phyloP scores from a whole-genome alignment of 2,113 vertebrate genomes.

The Tenebrosternarchus preto region DNA sequence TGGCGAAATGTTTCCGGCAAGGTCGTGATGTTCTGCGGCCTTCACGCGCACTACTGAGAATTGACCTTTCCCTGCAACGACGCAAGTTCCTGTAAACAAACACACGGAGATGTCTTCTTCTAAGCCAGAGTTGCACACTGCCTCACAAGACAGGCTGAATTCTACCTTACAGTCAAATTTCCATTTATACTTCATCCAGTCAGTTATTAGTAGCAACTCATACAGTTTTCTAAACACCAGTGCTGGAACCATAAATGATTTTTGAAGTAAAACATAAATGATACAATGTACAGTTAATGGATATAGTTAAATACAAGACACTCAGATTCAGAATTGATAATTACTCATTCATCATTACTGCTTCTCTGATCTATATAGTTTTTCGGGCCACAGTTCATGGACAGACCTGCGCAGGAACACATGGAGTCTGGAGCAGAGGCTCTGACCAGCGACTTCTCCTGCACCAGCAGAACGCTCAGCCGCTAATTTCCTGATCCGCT shows the following conservation, averaged over 20 bases:
- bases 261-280: too few species aligned
- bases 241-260: too few species aligned
- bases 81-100: conserved; percentile 40
- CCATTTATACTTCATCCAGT: too few species aligned
- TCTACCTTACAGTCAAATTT: too few species aligned
- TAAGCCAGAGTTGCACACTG: too few species aligned
- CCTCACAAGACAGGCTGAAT: too few species aligned
- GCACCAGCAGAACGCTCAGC: neutral
- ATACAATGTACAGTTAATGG: too few species aligned
- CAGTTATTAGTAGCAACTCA: too few species aligned
- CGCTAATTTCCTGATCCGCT: conserved; percentile 31
- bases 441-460: neutral
- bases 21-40: neutral
- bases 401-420: conserved; percentile 48
- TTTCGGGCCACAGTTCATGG: neutral
- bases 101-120: neutral
- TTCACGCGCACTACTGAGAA: neutral
- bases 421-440: conserved; percentile 48
- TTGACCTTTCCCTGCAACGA: conserved; percentile 15
- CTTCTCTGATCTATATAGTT: neutral
- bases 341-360: neutral
- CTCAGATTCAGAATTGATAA: too few species aligned
- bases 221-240: too few species aligned
- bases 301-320: too few species aligned
- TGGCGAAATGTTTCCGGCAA: neutral